Conservation (phyloP, 1,140 invertebrate species). For the Drosophila guanche region DNA sequence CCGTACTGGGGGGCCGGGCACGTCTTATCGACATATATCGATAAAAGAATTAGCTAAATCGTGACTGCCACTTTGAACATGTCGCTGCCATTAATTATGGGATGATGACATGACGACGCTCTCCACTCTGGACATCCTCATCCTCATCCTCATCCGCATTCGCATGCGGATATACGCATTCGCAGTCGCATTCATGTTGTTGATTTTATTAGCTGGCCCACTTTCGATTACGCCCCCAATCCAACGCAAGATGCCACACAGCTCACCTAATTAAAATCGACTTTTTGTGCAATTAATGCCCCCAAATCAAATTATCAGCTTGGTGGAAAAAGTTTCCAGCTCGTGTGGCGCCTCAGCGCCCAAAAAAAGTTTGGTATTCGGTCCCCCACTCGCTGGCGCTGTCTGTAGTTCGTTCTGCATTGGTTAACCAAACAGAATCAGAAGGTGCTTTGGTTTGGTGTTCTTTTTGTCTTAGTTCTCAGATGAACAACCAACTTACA, state of each 20-base stretch:
- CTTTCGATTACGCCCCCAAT: slow-evolving; percentile 60
- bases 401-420: too few species aligned
- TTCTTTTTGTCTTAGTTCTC: too few species aligned
- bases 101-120: slow-evolving; percentile 55
- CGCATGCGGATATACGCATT: slow-evolving; percentile 14
- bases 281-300: slow-evolving; percentile 78
- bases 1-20: slow-evolving; percentile 36
- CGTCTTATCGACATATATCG: slow-evolving; percentile 81
- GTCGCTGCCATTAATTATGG: slow-evolving; percentile 83
- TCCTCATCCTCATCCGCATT: slow-evolving; percentile 10
- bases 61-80: slow-evolving; percentile 78
- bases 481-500: too few species aligned
- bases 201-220: slow-evolving; percentile 77
- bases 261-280: slow-evolving; percentile 79
- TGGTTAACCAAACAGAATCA: too few species aligned
- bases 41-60: slow-evolving; percentile 82
- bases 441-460: too few species aligned
- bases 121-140: slow-evolving; percentile 38
- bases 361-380: too few species aligned
- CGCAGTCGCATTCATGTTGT: slow-evolving; percentile 29
- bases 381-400: too few species aligned
- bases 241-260: slow-evolving; percentile 29
- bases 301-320: slow-evolving; percentile 72
- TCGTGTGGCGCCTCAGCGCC: slow-evolving; percentile 8
- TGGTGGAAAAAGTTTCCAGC: slow-evolving; percentile 40